These are phyloP conservation scores for Falco peregrinus DNA, from an alignment of 2,797 vertebrate genomes.

Conservation along the genomic window DNA sequence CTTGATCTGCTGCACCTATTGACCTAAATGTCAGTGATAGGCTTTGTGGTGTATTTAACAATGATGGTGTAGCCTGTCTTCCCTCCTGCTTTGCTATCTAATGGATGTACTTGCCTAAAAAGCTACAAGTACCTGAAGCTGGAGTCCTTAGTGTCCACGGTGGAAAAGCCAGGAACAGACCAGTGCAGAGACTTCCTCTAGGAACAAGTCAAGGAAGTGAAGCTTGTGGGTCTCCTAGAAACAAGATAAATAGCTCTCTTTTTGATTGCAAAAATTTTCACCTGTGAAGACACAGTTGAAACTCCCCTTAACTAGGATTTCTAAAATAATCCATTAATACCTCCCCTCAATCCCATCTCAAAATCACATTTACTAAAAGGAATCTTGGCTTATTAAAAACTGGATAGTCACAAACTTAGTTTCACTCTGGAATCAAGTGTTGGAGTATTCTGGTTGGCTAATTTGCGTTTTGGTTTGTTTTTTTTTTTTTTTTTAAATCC, in stretches of 20 bases:
- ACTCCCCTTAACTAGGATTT: background rate
- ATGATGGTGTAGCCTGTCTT: background rate
- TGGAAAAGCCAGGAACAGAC: background rate
- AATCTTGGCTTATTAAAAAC: background rate
- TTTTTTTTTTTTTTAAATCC: too few species aligned
- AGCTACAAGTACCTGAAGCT: background rate
- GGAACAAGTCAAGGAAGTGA: background rate
- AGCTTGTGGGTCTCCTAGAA: background rate
- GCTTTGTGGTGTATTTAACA: background rate
- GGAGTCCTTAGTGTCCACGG: background rate
- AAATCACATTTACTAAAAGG: background rate
- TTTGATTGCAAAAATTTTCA: background rate
- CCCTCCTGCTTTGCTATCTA: background rate
- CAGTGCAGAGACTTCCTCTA: background rate
- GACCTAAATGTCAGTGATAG: background rate
- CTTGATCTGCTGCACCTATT: background rate
- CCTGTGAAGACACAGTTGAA: background rate
- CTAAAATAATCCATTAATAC: background rate
- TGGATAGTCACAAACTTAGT: background rate
- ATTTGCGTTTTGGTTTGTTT: too few species aligned
- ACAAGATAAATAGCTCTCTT: background rate
- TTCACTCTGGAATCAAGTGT: background rate
- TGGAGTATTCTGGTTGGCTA: rapidly evolving
- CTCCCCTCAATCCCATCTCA: rapidly evolving
- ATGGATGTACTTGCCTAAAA: background rate